Conservation (phyloP, 1,140 invertebrate species). For the Drosophila jambulina region DNA sequence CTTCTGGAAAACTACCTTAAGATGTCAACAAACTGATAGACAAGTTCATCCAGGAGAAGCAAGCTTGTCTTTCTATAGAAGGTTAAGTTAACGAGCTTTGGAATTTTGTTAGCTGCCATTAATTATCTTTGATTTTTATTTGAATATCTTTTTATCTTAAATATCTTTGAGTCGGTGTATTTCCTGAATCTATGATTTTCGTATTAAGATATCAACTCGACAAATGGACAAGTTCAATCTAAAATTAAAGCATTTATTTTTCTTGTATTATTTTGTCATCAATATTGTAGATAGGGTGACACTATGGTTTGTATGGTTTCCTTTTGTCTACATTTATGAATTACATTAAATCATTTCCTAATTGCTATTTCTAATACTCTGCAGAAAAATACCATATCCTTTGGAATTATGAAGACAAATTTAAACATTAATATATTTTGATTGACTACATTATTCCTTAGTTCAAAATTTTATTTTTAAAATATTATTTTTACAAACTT, state of each 20-base stretch:
- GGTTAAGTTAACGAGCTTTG: background rate
- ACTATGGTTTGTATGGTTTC: background rate
- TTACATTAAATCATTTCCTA: background rate
- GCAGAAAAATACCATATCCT: background rate
- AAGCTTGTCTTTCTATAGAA: background rate
- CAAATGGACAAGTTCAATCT: conserved; percentile 25
- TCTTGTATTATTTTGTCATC: conserved; percentile 16
- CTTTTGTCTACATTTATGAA: background rate
- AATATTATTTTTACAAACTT: no score
- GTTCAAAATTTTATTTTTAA: no score
- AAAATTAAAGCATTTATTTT: background rate
- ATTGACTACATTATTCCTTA: background rate
- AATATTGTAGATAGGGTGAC: background rate
- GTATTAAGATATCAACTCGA: background rate
- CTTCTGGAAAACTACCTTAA: conserved; percentile 16
- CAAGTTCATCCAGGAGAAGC: conserved; percentile 28
- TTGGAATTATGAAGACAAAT: no score
- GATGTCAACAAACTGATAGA: conserved; percentile 32
- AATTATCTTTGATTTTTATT: no score
- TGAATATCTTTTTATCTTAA: no score
- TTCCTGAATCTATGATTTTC: conserved; percentile 6
- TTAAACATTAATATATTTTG: background rate
- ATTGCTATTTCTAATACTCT: background rate
- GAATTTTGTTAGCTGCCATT: conserved; percentile 5
- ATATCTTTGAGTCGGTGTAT: conserved; percentile 8